Percentiles rank a stretch among this genome's conserved stretches.
phyloP scores from a whole-genome alignment of 1,140 invertebrate genomes.

The Trissolcus basalis region DNA sequence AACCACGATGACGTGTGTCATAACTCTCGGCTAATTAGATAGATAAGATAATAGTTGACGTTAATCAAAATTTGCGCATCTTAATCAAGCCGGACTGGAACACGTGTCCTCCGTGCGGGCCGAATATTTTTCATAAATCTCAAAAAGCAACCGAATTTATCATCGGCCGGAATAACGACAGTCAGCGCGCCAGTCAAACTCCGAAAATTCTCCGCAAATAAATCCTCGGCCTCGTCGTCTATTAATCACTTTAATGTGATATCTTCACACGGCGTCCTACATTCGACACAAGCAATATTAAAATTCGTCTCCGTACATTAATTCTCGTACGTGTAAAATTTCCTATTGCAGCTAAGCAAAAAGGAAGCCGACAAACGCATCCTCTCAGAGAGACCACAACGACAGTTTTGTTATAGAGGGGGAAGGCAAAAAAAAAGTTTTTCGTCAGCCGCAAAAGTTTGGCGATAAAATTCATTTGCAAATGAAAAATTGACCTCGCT shows the following conservation, averaged over 20 bases:
- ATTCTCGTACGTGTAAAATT: constrained; percentile 38
- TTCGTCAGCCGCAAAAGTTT: no score
- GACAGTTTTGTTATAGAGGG: neutral
- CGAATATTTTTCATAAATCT: constrained; percentile 54
- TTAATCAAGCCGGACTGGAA: constrained; percentile 48
- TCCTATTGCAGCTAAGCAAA: constrained; percentile 31
- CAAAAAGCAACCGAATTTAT: constrained; percentile 47
- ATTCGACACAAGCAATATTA: constrained; percentile 54
- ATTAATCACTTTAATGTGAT: constrained; percentile 54
- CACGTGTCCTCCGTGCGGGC: constrained; percentile 28
- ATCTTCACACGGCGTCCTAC: constrained; percentile 53
- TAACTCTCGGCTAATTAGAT: constrained; percentile 48
- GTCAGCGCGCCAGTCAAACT: constrained; percentile 37
- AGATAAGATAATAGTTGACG: constrained; percentile 53
- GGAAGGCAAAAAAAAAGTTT: neutral
- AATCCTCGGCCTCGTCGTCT: constrained; percentile 31
- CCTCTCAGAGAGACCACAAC: neutral
- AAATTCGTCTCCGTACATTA: constrained; percentile 52
- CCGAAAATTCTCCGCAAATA: constrained; percentile 49
- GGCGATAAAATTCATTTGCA: no score
- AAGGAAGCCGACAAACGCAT: constrained; percentile 7
- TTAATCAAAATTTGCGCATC: constrained; percentile 53
- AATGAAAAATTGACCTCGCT: no score
- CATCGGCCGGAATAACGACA: constrained; percentile 38
- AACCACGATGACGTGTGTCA: constrained; percentile 19